phyloP scores from a whole-genome alignment of 2,888 invertebrate species.

The Acrobasis consociella region DNA sequence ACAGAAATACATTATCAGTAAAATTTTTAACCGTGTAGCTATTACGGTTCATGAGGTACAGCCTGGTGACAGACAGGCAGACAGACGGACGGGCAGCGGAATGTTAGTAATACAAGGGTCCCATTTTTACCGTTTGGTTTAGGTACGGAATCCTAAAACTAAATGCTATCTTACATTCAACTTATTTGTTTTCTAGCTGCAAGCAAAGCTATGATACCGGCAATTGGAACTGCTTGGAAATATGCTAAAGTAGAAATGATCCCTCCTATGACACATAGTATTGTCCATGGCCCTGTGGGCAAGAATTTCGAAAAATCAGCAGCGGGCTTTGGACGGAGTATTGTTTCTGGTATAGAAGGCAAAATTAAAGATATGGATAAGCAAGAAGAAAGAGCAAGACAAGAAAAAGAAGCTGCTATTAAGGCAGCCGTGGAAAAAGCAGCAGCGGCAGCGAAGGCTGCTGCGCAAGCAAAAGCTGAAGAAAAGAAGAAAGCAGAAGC shows the following conservation, averaged over 20 bases:
- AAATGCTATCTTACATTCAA: background rate
- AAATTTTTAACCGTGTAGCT: too few relatives aligned
- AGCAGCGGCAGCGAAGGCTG: conserved; percentile 46
- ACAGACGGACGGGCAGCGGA: too few relatives aligned
- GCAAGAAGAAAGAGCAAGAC: conserved; percentile 41
- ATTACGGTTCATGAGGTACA: too few relatives aligned
- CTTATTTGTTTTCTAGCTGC: conserved; percentile 48
- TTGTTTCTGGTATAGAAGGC: conserved; percentile 43
- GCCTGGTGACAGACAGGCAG: too few relatives aligned
- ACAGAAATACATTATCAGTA: too few relatives aligned
- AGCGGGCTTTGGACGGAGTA: conserved; percentile 38
- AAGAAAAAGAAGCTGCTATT: conserved; percentile 47
- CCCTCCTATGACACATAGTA: conserved; percentile 57
- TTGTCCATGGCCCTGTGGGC: conserved; percentile 55
- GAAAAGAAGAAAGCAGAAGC: conserved; percentile 40
- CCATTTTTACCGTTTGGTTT: too few relatives aligned
- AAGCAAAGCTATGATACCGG: conserved; percentile 45
- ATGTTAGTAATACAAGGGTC: too few relatives aligned
- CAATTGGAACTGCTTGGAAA: conserved; percentile 53
- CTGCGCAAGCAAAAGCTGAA: conserved; percentile 40
- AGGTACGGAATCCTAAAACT: too few relatives aligned
- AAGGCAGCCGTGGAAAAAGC: conserved; percentile 49
- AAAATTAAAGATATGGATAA: conserved; percentile 52
- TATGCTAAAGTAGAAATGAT: conserved; percentile 69
- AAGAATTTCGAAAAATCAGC: conserved; percentile 49